Percentiles rank a stretch among this genome's conserved stretches.
These are phyloP conservation scores for Cettia cetti DNA, from an alignment of 2,113 vertebrate species.

Conservation along the genomic window DNA sequence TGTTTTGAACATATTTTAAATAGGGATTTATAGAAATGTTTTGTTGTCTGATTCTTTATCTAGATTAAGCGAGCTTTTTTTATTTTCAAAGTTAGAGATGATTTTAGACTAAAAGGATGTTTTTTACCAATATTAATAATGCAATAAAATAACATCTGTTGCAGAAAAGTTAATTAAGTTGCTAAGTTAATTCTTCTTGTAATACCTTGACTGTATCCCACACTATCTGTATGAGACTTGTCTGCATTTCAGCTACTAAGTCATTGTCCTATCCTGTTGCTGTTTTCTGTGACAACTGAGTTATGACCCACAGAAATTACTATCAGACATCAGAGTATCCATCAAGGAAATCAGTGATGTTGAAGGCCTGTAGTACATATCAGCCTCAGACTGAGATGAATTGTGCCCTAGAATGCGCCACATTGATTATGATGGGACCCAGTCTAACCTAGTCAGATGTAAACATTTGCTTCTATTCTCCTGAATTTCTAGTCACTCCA, in stretches of 20 bases:
- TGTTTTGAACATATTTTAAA: background rate
- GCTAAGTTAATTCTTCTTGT: background rate
- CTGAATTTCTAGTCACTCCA: background rate
- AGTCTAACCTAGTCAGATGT: background rate
- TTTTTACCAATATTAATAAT: background rate
- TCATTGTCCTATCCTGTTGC: background rate
- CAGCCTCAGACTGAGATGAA: background rate
- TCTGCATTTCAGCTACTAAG: background rate
- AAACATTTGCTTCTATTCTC: background rate
- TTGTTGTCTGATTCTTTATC: background rate
- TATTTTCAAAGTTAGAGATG: background rate
- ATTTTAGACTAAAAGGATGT: background rate
- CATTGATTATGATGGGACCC: background rate
- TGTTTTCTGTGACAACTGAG: background rate
- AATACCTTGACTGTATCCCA: background rate
- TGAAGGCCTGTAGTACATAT: background rate
- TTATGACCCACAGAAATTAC: background rate
- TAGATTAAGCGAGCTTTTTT: background rate
- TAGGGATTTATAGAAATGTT: background rate
- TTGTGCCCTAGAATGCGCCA: background rate
- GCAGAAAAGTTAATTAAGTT: background rate
- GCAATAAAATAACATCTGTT: background rate
- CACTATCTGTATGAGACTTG: background rate
- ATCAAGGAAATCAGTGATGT: background rate
- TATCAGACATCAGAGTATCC: background rate